Evolutionary conservation across 2,888 invertebrate species (phyloP), one percentile per base, ranked within the genome.

Genomic region (Hesperia comma): DNA sequence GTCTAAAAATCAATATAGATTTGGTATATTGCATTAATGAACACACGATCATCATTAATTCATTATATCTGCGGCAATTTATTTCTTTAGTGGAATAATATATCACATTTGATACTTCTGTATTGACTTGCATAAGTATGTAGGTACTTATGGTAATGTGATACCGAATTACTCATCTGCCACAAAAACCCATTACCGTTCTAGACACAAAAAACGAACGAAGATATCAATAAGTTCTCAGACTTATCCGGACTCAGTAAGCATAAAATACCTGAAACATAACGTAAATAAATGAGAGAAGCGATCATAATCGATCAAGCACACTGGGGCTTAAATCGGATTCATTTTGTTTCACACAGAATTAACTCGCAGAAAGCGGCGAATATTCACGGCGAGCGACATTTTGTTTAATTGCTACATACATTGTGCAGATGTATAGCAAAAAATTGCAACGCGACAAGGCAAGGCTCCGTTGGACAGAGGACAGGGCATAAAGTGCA

Each of bases 351-450:
- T 61, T 49, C 21, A 33, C 56, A 57, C 46, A 67, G 61, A 56
- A 61, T 61, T 71, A 71, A 69, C 68, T 69, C 57, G 71, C 74
- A 74, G 74, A 74, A 69, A 74, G 71, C 63, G 69, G 70, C 77
- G 75, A 80, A 82, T 80, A 79, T 81, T 77, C 77, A 80, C 26
- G 74, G 72, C 69, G 70, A 69, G 71, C 64, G 76, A 77, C 74
- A 78, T 79, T 75, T 75, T 76, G 76, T 80, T 80, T 80, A 82
- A 83, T 84, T 82, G 76, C 77, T 79, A 77, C 75, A 75, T 73
- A 77, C 73, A 72, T 70, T 69, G 69, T 67, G 71, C 72, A 71
- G 71, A 68, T 67, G 72, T 69, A 71, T 68, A 67, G 68, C 69
- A 74, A 74, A 76, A 75, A 77, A 40, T 55, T 14, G 21, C 57